Conservation (phyloP, 2,888 invertebrate species). For the Amiota communis region DNA sequence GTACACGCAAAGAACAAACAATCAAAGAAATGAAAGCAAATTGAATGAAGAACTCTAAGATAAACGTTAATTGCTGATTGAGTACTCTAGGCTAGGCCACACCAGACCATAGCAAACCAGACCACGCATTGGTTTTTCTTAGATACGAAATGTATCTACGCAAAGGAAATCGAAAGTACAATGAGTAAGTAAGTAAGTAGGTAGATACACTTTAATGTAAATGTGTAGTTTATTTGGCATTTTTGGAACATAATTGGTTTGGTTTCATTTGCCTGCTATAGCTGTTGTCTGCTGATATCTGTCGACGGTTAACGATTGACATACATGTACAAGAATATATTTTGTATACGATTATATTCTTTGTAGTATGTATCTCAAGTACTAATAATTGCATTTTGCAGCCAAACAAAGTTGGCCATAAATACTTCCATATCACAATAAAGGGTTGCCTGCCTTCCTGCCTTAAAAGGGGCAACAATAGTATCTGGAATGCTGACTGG, state of each 20-base stretch:
- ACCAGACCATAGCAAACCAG: no score
- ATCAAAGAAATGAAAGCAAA: slow-evolving; percentile 10
- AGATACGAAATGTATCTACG: background rate
- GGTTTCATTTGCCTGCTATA: background rate
- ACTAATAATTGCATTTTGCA: no score
- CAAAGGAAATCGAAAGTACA: slow-evolving; percentile 24
- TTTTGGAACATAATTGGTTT: background rate
- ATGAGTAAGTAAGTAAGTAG: background rate
- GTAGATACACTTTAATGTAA: background rate
- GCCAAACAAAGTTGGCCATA: no score
- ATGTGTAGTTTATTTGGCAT: background rate
- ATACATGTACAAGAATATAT: background rate
- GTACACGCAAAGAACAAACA: slow-evolving; percentile 49
- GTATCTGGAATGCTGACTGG: slow-evolving; percentile 1
- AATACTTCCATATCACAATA: no score
- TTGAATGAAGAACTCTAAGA: slow-evolving; percentile 19
- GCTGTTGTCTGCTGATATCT: slow-evolving; percentile 2
- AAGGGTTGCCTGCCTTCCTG: no score
- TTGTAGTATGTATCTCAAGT: background rate
- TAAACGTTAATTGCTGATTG: slow-evolving; percentile 20
- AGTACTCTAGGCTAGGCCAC: background rate
- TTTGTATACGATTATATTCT: background rate
- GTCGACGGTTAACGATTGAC: no score
- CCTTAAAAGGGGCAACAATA: background rate
- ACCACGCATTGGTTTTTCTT: background rate